Conservation (phyloP, 2,888 invertebrate species). For the Sphinx pinastri region DNA sequence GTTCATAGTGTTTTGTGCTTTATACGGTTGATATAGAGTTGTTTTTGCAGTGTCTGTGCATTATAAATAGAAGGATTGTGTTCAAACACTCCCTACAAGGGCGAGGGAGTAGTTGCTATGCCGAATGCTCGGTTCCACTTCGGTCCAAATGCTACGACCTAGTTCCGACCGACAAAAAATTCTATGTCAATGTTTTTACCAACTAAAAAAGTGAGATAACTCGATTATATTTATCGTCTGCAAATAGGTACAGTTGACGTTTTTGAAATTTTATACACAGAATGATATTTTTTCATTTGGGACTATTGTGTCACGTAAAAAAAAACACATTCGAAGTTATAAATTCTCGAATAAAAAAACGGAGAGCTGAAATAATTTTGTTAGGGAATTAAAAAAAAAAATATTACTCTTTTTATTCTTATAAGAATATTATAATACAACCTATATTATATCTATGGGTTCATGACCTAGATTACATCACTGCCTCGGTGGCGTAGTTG, state of each 20-base stretch:
- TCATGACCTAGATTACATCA: too few species aligned
- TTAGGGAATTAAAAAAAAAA: too few species aligned
- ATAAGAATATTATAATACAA: too few species aligned
- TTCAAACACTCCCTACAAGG: slow-evolving; percentile 40
- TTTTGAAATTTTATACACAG: neutral
- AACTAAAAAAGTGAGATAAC: slow-evolving; percentile 20
- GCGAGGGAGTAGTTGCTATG: slow-evolving; percentile 66
- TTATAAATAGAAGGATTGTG: slow-evolving; percentile 40
- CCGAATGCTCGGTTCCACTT: slow-evolving; percentile 50
- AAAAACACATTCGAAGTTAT: too few species aligned
- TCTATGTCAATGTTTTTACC: slow-evolving; percentile 26
- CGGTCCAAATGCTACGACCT: slow-evolving; percentile 33
- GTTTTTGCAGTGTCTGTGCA: slow-evolving; percentile 30
- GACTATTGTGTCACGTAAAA: too few species aligned
- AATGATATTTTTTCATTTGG: neutral
- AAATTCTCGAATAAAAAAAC: too few species aligned
- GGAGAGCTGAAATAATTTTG: too few species aligned
- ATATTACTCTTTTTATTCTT: too few species aligned
- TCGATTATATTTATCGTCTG: neutral
- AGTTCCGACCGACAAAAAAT: slow-evolving; percentile 28
- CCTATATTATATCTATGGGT: too few species aligned
- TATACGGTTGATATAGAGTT: slow-evolving; percentile 11
- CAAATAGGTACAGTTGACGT: neutral
- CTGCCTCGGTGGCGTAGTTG: too few species aligned
- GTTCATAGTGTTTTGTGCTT: neutral